Conservation (phyloP, 2,113 vertebrate species). For the Bubo blakistoni region DNA sequence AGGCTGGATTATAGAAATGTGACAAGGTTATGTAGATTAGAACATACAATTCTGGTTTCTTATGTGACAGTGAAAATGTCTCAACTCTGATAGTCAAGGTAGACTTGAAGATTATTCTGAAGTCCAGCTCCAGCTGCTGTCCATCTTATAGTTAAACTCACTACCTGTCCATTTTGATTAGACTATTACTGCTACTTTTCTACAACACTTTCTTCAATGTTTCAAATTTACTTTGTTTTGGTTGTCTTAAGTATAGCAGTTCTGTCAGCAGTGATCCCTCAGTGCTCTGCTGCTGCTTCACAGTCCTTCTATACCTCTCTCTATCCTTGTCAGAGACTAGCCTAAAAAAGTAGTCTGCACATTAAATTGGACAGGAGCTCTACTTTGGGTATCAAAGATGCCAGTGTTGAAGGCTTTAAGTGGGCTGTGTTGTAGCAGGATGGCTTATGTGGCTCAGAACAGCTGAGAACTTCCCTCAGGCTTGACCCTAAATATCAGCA, state of each 20-base stretch:
- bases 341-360: not conserved
- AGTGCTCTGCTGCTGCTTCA: not conserved
- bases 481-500: not conserved
- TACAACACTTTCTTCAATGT: not conserved
- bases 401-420: not conserved
- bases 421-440: not conserved
- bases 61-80: not conserved
- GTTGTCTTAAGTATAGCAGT: not conserved
- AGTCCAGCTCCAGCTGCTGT: not conserved
- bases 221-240: not conserved
- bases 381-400: not conserved
- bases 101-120: not conserved
- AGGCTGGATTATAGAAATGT: constrained; percentile 1
- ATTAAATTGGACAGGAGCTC: not conserved
- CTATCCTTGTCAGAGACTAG: not conserved
- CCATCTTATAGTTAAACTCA: not conserved
- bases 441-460: not conserved
- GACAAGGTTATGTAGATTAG: constrained; percentile 5
- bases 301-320: not conserved
- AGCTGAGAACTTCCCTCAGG: not conserved
- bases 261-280: not conserved
- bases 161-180: not conserved
- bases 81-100: not conserved
- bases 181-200: not conserved
- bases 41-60: not conserved